phyloP scores from a whole-genome alignment of 2,888 invertebrate species.

The Tetranychus piercei region DNA sequence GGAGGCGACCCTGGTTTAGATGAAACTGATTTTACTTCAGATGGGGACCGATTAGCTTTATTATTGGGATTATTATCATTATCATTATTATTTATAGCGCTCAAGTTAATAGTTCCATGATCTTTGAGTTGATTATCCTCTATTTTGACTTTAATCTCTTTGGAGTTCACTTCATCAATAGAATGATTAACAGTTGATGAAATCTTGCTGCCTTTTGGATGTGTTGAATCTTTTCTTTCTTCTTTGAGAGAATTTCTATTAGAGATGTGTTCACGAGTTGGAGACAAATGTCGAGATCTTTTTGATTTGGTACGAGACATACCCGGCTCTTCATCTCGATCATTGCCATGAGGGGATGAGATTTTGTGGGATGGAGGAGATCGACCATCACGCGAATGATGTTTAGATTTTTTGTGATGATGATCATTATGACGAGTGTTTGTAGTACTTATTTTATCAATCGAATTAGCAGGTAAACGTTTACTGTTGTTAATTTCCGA shows the following conservation, averaged over 20 bases:
- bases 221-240: background rate
- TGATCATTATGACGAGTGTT: background rate
- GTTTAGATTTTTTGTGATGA: background rate
- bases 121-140: background rate
- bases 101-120: background rate
- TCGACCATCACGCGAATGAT: background rate
- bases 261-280: background rate
- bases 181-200: background rate
- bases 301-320: background rate
- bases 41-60: background rate
- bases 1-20: slow-evolving; percentile 11
- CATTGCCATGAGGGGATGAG: background rate
- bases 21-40: background rate
- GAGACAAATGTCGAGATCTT: background rate
- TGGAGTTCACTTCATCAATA: background rate
- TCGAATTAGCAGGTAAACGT: background rate
- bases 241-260: background rate
- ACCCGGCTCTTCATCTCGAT: background rate
- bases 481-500: background rate
- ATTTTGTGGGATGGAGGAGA: background rate
- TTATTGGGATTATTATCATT: background rate
- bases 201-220: background rate
- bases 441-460: background rate
- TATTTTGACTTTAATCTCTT: background rate
- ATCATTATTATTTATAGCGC: background rate